These are phyloP conservation scores for Drosophila bifasciata DNA, from an alignment of 1,140 invertebrate species.

Conservation along the genomic window DNA sequence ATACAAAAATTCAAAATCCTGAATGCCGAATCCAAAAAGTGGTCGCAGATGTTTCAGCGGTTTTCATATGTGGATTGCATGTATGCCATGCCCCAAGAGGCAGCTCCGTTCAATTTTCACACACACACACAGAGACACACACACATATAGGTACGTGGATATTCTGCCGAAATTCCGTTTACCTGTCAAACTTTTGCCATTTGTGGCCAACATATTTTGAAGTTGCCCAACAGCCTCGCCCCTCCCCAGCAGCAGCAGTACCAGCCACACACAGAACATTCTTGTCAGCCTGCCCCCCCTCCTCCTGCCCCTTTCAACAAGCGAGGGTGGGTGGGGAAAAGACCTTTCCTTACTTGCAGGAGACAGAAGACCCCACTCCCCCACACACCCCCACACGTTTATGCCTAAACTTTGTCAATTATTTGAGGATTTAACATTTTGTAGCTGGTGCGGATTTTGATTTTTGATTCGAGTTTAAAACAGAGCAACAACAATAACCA, in stretches of 20 bases:
- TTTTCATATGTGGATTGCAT: conserved; percentile 25
- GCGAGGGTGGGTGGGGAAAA: too few relatives aligned
- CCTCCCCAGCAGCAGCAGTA: conserved; percentile 14
- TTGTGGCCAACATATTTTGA: conserved; percentile 81
- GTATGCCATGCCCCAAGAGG: conserved; percentile 1
- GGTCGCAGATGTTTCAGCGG: conserved; percentile 47
- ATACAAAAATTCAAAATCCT: conserved; percentile 21
- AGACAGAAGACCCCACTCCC: too few relatives aligned
- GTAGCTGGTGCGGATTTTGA: conserved; percentile 80
- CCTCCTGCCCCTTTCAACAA: background rate
- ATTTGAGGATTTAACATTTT: conserved; percentile 80
- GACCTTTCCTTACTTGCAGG: conserved; percentile 14
- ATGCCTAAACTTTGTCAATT: conserved; percentile 81
- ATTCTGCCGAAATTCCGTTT: conserved; percentile 77
- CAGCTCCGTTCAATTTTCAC: conserved; percentile 4
- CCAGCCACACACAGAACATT: conserved; percentile 36
- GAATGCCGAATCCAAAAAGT: conserved; percentile 1
- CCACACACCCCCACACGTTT: too few relatives aligned
- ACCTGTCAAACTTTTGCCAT: conserved; percentile 81
- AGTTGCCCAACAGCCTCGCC: conserved; percentile 37
- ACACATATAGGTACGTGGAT: conserved; percentile 49
- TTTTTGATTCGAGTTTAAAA: conserved; percentile 79
- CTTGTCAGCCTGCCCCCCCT: conserved; percentile 19
- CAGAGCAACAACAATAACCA: conserved; percentile 32
- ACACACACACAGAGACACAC: conserved; percentile 17